These are phyloP conservation scores for Catharus ustulatus DNA, from an alignment of 2,797 vertebrate genomes.

Conservation along the genomic window DNA sequence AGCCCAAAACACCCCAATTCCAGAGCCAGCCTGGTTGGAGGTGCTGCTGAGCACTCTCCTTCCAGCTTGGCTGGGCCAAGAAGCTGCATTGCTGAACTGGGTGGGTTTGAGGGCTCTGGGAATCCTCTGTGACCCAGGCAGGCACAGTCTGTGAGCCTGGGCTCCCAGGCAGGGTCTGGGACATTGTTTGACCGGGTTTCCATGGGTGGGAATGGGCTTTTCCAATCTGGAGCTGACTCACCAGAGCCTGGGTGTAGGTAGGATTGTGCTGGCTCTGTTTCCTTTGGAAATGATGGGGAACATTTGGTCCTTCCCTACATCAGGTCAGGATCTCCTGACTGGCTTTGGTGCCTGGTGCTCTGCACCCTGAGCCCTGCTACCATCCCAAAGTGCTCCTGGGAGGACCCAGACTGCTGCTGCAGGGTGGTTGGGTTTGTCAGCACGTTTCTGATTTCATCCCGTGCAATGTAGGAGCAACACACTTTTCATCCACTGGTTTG, in stretches of 20 bases:
- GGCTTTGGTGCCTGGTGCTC: background rate
- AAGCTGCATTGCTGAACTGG: background rate
- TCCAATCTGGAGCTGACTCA: background rate
- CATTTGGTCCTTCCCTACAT: background rate
- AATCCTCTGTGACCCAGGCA: background rate
- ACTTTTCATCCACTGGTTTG: background rate
- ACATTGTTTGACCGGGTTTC: background rate
- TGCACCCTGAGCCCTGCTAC: fast-evolving
- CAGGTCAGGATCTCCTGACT: background rate
- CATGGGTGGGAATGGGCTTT: constrained; percentile 10
- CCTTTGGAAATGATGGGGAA: background rate
- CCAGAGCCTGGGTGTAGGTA: background rate
- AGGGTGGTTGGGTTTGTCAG: background rate
- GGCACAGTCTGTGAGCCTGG: background rate
- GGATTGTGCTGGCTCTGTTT: background rate
- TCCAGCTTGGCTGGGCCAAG: background rate
- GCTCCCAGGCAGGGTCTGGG: background rate
- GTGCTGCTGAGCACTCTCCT: background rate
- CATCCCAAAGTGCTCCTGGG: background rate
- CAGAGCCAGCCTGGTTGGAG: background rate
- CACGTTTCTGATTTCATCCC: background rate
- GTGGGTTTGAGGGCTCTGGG: background rate
- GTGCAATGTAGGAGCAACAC: background rate
- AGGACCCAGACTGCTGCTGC: background rate
- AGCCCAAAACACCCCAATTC: background rate